A percentile compares a stretch with the other conserved stretches of the same genome.
These are phyloP conservation scores for Limnephilus auricula DNA, from an alignment of 2,888 invertebrate species.

Conservation along the genomic window DNA sequence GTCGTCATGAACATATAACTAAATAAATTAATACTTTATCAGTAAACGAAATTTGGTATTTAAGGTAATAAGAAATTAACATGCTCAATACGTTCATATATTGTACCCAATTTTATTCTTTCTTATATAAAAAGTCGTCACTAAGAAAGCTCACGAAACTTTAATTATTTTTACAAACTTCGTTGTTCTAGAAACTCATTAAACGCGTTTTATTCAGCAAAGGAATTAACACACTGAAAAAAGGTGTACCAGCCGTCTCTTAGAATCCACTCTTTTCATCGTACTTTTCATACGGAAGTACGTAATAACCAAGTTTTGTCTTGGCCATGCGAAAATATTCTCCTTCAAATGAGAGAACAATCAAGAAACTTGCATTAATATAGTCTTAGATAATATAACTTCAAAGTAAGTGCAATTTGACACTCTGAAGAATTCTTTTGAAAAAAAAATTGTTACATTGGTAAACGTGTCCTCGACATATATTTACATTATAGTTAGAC, in stretches of 20 bases:
- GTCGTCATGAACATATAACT: no score
- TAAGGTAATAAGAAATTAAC: no score
- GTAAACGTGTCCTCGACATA: no score
- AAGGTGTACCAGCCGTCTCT: background rate
- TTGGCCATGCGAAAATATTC: background rate
- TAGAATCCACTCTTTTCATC: background rate
- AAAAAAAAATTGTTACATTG: no score
- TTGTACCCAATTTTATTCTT: no score
- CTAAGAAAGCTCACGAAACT: background rate
- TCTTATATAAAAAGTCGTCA: background rate
- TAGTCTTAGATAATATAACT: background rate
- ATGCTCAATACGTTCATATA: no score
- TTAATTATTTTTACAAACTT: background rate
- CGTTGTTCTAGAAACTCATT: background rate
- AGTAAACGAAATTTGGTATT: no score
- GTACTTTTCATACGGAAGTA: background rate
- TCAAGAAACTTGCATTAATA: background rate
- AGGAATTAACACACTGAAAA: background rate
- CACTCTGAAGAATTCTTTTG: no score
- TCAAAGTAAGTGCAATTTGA: background rate
- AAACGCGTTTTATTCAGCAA: background rate
- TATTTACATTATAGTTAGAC: no score
- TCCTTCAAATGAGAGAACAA: background rate
- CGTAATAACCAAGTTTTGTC: background rate
- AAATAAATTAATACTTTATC: no score